These are phyloP conservation scores for Amiota communis DNA, from an alignment of 2,888 invertebrate species.

Conservation along the genomic window DNA sequence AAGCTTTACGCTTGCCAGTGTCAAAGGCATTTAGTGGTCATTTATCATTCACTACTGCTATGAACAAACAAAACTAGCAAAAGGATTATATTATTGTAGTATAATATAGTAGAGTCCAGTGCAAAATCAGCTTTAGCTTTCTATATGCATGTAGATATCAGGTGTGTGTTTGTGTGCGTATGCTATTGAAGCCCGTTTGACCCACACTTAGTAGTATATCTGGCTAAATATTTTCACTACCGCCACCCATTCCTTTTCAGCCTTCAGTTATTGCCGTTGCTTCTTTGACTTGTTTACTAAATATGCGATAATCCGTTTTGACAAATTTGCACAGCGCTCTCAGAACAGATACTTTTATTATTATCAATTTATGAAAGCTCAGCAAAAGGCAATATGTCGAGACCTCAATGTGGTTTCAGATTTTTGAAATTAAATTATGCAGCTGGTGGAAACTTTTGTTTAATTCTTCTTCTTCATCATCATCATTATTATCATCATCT, in stretches of 20 bases:
- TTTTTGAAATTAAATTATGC: background rate
- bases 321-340: constrained; percentile 56
- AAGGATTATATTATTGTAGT: constrained; percentile 47
- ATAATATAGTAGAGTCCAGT: constrained; percentile 23
- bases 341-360: too few relatives aligned
- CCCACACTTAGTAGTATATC: constrained; percentile 54
- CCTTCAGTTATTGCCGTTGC: too few relatives aligned
- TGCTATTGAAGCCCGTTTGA: constrained; percentile 4
- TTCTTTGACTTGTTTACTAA: too few relatives aligned
- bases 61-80: background rate
- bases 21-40: constrained; percentile 27
- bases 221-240: constrained; percentile 60
- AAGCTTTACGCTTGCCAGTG: constrained; percentile 42
- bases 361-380: too few relatives aligned
- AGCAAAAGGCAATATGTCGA: too few relatives aligned
- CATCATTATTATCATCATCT: too few relatives aligned
- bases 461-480: constrained; percentile 26
- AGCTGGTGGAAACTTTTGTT: constrained; percentile 6
- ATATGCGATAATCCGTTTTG: constrained; percentile 69
- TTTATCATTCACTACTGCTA: constrained; percentile 25
- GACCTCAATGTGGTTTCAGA: background rate
- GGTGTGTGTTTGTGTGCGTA: constrained; percentile 39
- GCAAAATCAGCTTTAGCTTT: constrained; percentile 64
- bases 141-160: constrained; percentile 38
- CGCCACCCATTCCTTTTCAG: too few relatives aligned